Percentiles rank a stretch among this genome's conserved stretches.
phyloP scores from a whole-genome alignment of 2,888 invertebrate genomes.

The Habroteleia sp. region DNA sequence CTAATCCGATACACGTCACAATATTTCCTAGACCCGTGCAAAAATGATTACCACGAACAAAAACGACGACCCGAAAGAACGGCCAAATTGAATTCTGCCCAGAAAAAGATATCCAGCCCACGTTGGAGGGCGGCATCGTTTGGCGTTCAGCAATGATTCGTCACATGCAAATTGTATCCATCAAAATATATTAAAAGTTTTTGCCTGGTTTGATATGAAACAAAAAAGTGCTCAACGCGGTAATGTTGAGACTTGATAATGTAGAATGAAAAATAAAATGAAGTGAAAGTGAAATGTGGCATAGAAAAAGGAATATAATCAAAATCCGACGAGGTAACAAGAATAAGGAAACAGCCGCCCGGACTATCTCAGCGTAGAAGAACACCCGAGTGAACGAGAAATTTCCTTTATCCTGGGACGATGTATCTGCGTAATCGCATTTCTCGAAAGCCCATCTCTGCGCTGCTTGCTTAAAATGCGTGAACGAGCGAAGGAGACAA shows the following conservation, averaged over 20 bases:
- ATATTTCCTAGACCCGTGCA: conserved; percentile 9
- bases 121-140: neutral
- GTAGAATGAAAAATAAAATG: conserved; percentile 48
- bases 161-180: conserved; percentile 34
- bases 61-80: neutral
- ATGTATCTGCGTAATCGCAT: conserved; percentile 70
- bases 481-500: conserved; percentile 52
- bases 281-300: conserved; percentile 37
- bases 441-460: conserved; percentile 50
- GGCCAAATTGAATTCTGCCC: neutral
- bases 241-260: conserved; percentile 27
- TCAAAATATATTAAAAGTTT: conserved; percentile 55
- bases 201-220: conserved; percentile 3
- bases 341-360: conserved; percentile 26
- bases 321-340: conserved; percentile 34
- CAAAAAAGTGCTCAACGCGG: conserved; percentile 32
- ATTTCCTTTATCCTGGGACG: conserved; percentile 52
- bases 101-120: neutral
- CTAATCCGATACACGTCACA: conserved; percentile 28
- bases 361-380: conserved; percentile 34
- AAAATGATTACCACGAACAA: conserved; percentile 9
- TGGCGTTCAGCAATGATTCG: neutral
- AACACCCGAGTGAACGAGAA: conserved; percentile 25
- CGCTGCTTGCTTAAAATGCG: conserved; percentile 48
- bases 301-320: conserved; percentile 39